Conservation (phyloP, 2,797 vertebrate genomes). For the Avahi laniger region DNA sequence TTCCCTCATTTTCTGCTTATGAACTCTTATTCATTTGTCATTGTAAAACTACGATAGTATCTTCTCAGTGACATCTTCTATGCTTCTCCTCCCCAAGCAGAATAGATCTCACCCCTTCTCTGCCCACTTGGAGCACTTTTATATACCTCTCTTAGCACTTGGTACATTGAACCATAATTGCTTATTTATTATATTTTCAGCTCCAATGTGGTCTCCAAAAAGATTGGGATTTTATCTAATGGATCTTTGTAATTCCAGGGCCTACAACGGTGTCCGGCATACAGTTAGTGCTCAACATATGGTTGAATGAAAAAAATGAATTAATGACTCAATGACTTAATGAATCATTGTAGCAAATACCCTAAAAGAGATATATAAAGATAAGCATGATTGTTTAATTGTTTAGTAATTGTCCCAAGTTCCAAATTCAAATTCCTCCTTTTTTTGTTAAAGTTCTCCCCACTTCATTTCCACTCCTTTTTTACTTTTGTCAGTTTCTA, state of each 20-base stretch:
- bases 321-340: not conserved
- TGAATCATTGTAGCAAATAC: not conserved
- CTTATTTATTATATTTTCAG: not conserved
- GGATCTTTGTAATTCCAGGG: not conserved
- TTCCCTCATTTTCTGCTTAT: not conserved
- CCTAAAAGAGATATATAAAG: not conserved
- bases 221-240: not conserved
- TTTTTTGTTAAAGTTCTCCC: not conserved
- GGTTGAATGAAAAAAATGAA: not conserved
- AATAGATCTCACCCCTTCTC: not conserved
- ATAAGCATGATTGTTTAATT: not conserved
- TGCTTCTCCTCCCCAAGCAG: not conserved
- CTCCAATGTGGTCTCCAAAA: constrained; percentile 20
- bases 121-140: not conserved
- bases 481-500: not conserved
- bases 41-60: not conserved
- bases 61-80: not conserved
- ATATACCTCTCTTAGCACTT: not conserved
- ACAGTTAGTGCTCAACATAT: not conserved
- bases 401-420: not conserved
- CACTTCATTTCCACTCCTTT: not conserved
- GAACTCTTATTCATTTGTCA: not conserved
- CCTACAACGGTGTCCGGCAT: not conserved
- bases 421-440: not conserved
- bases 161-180: not conserved